A percentile compares a stretch with the other conserved stretches of the same genome.
Conservation (phyloP, 2,888 invertebrate species). For the Torymus texanus region DNA sequence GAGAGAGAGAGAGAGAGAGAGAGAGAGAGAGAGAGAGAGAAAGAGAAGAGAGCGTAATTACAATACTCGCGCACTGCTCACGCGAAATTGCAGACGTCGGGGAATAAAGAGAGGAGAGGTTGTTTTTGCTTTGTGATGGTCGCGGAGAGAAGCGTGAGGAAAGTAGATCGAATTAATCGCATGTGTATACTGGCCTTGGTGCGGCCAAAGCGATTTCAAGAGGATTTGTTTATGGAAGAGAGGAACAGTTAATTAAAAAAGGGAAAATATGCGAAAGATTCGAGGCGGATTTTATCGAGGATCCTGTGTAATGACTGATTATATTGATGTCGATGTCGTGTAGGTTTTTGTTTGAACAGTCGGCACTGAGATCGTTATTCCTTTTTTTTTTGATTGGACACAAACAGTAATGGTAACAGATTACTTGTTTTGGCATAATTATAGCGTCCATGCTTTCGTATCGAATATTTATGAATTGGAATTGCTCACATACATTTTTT, state of each 20-base stretch:
- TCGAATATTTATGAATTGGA: no score
- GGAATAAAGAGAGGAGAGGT: neutral
- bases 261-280: neutral
- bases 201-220: slow-evolving; percentile 25
- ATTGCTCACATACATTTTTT: no score
- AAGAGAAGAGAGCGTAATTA: slow-evolving; percentile 58
- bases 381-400: no score
- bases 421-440: no score
- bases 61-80: slow-evolving; percentile 52
- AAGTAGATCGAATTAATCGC: slow-evolving; percentile 26
- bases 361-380: neutral
- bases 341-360: neutral
- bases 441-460: no score
- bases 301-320: neutral
- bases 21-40: no score
- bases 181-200: no score
- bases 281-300: neutral
- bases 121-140: neutral
- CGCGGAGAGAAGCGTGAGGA: neutral
- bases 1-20: no score
- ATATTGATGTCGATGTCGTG: neutral
- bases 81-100: slow-evolving; percentile 38
- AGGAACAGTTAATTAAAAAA: slow-evolving; percentile 14
- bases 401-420: no score
- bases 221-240: neutral